Percentiles rank a stretch among this genome's conserved stretches.
Conservation (phyloP, 2,113 vertebrate genomes). For the Phalacrocorax carbo region DNA sequence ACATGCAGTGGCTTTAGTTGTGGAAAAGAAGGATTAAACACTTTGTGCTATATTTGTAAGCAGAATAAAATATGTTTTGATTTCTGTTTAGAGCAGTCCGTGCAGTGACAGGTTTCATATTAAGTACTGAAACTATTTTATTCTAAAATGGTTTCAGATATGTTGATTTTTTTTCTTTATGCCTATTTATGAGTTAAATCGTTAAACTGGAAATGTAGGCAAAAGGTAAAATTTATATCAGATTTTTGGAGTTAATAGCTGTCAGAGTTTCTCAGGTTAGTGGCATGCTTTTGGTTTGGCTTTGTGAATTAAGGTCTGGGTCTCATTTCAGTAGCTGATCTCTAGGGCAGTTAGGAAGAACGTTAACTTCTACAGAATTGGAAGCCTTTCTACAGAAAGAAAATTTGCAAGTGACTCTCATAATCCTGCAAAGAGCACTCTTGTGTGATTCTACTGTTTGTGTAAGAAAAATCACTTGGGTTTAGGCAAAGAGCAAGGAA, state of each 20-base stretch:
- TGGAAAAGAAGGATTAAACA: slow-evolving; percentile 56
- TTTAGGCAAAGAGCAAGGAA: background rate
- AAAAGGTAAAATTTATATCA: background rate
- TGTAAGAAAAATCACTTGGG: background rate
- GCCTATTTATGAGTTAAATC: background rate
- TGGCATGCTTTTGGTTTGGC: background rate
- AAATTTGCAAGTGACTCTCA: background rate
- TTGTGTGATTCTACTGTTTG: background rate
- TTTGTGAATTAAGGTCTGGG: background rate
- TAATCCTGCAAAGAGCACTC: background rate
- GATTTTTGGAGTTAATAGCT: background rate
- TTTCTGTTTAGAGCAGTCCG: slow-evolving; percentile 27
- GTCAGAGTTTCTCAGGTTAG: background rate
- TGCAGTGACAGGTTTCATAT: background rate
- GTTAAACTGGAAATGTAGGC: background rate
- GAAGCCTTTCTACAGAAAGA: background rate
- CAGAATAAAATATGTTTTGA: slow-evolving; percentile 33
- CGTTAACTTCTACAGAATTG: background rate
- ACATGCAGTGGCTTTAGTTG: background rate
- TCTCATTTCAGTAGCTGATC: background rate
- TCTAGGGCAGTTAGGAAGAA: background rate
- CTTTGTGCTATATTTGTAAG: slow-evolving; percentile 49
- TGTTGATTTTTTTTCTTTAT: background rate
- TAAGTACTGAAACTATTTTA: background rate
- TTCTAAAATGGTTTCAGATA: background rate